Base-by-base conservation (phyloP, 2,113 vertebrate species). In the Glaucomys volans region DNA sequence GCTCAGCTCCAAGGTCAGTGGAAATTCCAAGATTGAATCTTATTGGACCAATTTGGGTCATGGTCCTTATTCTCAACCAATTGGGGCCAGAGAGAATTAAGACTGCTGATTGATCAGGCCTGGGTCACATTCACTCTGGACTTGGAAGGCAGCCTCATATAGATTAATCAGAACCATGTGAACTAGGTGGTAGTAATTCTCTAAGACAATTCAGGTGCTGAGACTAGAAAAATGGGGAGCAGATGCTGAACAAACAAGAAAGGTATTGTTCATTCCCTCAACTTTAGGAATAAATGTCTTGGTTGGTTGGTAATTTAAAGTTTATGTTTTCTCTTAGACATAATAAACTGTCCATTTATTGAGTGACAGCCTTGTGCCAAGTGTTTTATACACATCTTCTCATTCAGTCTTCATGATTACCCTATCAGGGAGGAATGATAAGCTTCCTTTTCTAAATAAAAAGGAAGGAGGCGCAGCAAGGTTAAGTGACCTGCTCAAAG, bases 381-480 rank as follows among this genome's bases (percentile, higher is more conserved):
- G 11, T 22, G 35, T 88, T 76, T 57, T 69, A 75, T n/a, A n/a
- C 50, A 14, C 8, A 44, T 20, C 11, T 28, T 90, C 69, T 75
- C 54, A 37, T 59, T 90, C 62, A 47, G 62, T 79, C 26, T 62
- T 54, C n/a, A 32, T 3, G 22, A 54, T 59, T 86, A 52, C 50
- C 37, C n/a, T 35, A 20, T 22, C 18, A 35, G 24, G 69, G 8
- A 59, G 44, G 32, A 52, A 18, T 37, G 76, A 37, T 47, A 37
- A 50, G 22, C 20, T 20, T 4, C 44, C 20, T 71, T 85, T 91
- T 89, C 66, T 72, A 85, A 94, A 76, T 71, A 95, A 97, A 40
- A 97, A 40, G 52, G 28, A 69, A 44, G 57, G 67, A 93, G 54
- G 7, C 18, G 7, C 8, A 37, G 24, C 20, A 47, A 87, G 64